Base-by-base conservation (phyloP, 2,113 vertebrate genomes). In the Gila orcuttii region DNA sequence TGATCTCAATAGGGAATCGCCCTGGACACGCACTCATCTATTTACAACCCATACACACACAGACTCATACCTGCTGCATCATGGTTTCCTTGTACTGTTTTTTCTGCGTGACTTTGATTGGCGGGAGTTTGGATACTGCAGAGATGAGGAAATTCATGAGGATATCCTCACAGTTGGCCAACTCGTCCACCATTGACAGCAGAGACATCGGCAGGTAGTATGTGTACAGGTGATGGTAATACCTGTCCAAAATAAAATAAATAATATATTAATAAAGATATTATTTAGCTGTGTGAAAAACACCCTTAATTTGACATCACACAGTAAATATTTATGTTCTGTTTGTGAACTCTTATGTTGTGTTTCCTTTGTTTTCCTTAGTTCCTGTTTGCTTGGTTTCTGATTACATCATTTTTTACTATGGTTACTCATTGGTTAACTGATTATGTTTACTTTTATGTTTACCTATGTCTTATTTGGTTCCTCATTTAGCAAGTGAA, bases 41-140 rank as follows among this genome's bases (percentile, higher is more conserved):
- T 78, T 42, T 45, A 86, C 79, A 79, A 74, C 77, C 84, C 74
- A 84, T 87, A 83, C 90, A 86, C 85, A 83, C 84, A 86, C 87
- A 88, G 84, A 90, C 82, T 84, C 83, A 12, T 11, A 94, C 95
- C 93, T 95, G 95, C 47, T 85, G 89, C 95, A 96, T 96, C 95
- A 96, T 95, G 75, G 95, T 95, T 77, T 96, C 95, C 89, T 95
- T 96, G 91, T 96, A 96, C 92, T 96, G 95, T 87, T 96, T 96
- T 91, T 96, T 96, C 92, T 96, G 95, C 0, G 95, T 96, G 86
- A 96, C 95, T 92, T 96, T 96, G 89, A 96, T 94, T 2, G 95
- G 95, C 15, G 95, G 94, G 33, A 94, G 94, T 90, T 93, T 95
- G 89, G 95, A 95, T 4, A 96, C 92, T 1, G 95, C 93, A 0